phyloP scores from a whole-genome alignment of 2,797 vertebrate genomes.

The Phataginus tricuspis region DNA sequence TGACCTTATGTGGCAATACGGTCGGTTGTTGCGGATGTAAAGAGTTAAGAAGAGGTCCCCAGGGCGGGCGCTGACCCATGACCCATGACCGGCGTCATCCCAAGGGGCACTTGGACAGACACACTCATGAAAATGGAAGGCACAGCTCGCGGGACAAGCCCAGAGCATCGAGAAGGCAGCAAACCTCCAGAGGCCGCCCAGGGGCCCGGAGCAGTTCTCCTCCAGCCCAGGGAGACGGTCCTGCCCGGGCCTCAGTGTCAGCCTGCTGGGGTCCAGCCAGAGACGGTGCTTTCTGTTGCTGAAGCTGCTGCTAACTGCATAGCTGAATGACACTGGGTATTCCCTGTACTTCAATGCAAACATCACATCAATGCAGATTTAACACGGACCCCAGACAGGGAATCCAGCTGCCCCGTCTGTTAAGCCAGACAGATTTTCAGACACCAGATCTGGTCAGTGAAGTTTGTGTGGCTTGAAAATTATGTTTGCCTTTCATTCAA shows the following conservation, averaged over 20 bases:
- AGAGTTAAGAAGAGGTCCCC: not conserved
- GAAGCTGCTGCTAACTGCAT: too few species aligned
- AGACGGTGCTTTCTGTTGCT: too few species aligned
- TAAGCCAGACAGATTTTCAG: fast-evolving
- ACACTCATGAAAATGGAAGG: fast-evolving
- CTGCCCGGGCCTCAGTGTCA: too few species aligned
- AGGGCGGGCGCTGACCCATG: not conserved
- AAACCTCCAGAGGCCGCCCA: not conserved
- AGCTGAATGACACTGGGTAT: fast-evolving
- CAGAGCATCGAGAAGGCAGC: fast-evolving
- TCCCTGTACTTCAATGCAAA: too few species aligned
- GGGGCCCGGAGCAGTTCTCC: not conserved
- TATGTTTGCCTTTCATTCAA: not conserved
- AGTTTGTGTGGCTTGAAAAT: not conserved
- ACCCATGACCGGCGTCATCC: not conserved
- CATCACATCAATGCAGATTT: not conserved
- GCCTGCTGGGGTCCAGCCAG: too few species aligned
- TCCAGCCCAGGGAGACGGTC: not conserved
- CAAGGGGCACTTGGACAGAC: too few species aligned
- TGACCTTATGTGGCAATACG: too few species aligned
- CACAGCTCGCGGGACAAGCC: not conserved
- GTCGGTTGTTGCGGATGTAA: not conserved
- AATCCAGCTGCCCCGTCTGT: fast-evolving
- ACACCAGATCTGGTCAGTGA: not conserved
- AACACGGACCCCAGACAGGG: fast-evolving